Percentiles rank a stretch among this genome's conserved stretches.
Conservation (phyloP, 2,888 invertebrate genomes). For the Entomobrya proxima region DNA sequence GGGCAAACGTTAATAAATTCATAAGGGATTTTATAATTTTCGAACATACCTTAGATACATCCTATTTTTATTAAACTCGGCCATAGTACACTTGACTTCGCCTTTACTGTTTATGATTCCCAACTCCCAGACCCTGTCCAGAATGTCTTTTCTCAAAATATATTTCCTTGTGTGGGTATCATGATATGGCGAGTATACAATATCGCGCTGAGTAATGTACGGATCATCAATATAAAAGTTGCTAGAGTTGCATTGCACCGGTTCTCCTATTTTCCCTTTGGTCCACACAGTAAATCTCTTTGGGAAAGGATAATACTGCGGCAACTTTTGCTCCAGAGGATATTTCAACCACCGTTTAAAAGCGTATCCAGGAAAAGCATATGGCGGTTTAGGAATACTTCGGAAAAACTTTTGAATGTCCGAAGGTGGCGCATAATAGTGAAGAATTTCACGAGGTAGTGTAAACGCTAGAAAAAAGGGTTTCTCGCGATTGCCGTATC, state of each 20-base stretch:
- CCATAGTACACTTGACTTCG: constrained; percentile 45
- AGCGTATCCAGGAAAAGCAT: constrained; percentile 53
- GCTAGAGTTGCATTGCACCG: constrained; percentile 11
- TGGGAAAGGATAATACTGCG: constrained; percentile 56
- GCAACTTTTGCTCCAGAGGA: constrained; percentile 53
- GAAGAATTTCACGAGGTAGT: constrained; percentile 48
- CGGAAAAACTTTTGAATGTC: constrained; percentile 34
- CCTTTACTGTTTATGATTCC: constrained; percentile 55
- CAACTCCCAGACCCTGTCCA: constrained; percentile 47
- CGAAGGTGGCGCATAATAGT: constrained; percentile 38
- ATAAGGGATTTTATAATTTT: too few species aligned
- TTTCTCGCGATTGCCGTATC: constrained; percentile 55
- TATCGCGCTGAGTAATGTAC: not conserved
- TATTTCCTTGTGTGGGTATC: constrained; percentile 29
- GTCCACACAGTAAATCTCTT: constrained; percentile 46
- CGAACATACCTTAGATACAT: too few species aligned
- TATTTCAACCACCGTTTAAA: constrained; percentile 53
- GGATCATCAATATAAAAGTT: constrained; percentile 40
- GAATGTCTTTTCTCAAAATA: not conserved
- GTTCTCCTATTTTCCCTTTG: constrained; percentile 45
- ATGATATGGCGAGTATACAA: constrained; percentile 20
- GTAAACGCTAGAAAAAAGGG: constrained; percentile 49
- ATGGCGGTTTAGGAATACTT: constrained; percentile 48
- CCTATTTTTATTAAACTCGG: constrained; percentile 48
- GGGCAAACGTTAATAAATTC: too few species aligned